A percentile compares a stretch with the other conserved stretches of the same genome.
Evolutionary conservation across 1,140 invertebrate species (phyloP).

Genomic region (Aphis gossypii): DNA sequence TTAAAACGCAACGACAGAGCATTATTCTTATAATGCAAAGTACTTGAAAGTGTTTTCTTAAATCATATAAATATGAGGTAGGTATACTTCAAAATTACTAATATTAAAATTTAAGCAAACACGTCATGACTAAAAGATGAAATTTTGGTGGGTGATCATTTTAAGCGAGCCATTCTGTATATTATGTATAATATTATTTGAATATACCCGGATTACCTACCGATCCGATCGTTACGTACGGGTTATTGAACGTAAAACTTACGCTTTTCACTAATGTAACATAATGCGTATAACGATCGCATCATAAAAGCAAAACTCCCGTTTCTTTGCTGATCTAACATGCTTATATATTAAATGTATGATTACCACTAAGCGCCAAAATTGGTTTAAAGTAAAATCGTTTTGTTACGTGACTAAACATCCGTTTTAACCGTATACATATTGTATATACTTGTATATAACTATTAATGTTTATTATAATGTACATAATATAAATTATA

Average conservation of each 20-base stretch:
- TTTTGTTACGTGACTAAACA: neutral
- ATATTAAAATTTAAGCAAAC: neutral
- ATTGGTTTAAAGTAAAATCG: neutral
- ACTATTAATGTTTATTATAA: neutral
- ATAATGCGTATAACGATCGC: neutral
- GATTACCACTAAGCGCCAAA: neutral
- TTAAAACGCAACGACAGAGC: too few relatives aligned
- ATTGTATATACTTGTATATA: neutral
- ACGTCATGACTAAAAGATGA: neutral
- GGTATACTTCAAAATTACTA: neutral
- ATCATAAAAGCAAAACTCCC: neutral
- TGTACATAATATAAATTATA: neutral
- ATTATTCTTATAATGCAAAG: neutral
- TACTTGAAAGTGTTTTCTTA: neutral
- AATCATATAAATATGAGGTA: neutral
- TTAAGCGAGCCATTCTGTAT: neutral
- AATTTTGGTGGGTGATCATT: neutral
- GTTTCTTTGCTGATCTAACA: neutral
- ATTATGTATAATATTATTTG: neutral
- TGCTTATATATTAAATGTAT: neutral
- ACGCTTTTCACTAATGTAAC: neutral
- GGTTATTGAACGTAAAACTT: neutral
- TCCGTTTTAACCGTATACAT: neutral
- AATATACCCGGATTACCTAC: neutral
- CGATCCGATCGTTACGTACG: neutral